Evolutionary conservation across 92 coral and sea anemone species (phyloP), one percentile per base, ranked within the genome.

Genomic region (Porites lobata): DNA sequence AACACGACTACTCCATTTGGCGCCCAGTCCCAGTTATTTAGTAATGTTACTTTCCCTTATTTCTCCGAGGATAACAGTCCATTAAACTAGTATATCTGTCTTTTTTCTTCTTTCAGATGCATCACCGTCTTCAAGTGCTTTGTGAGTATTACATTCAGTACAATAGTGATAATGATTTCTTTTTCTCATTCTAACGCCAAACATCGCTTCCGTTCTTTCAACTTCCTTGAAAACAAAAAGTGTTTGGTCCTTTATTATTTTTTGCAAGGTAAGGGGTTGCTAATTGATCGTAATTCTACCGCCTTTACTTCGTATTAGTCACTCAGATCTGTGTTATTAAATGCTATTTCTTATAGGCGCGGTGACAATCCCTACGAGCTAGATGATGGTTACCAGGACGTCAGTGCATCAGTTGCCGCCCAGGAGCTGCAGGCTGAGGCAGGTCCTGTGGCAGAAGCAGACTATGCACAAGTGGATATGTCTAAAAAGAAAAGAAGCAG

Each of bases 381-480:
- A 1, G 85, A 52, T 0, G 85, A 80, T 67, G 75, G 85, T 11
- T 80, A 80, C 19, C 52, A 51, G 21, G 63, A 58, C 38, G 75
- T 79, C 50, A 65, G 75, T 47, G 52, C 72, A 9, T 65, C 32
- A 26, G 80, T 67, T 59, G 83, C 83, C 11, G 76, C 75, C 9
- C 65, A 7, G n/a, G 57, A 32, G 5, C 65, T 80, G 26, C 85
- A 80, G 6, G 65, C 74, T 8, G 47, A 38, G 59, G 22, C 64
- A 8, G 75, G 52, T 7, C 51, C 61, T 7, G 75, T 9, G 17
- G 65, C 76, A 1, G 85, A 80, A 26, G 24, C 72, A 14, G 29
- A 68, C 29, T 80, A 80, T 22, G 85, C 85, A 7, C 64, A 67
- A 15, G 85, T 80, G 11, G 75, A 80, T 67, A 1, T 4, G 17